phyloP scores from a whole-genome alignment of 1,140 invertebrate species.

The Temnothorax curvispinosus region DNA sequence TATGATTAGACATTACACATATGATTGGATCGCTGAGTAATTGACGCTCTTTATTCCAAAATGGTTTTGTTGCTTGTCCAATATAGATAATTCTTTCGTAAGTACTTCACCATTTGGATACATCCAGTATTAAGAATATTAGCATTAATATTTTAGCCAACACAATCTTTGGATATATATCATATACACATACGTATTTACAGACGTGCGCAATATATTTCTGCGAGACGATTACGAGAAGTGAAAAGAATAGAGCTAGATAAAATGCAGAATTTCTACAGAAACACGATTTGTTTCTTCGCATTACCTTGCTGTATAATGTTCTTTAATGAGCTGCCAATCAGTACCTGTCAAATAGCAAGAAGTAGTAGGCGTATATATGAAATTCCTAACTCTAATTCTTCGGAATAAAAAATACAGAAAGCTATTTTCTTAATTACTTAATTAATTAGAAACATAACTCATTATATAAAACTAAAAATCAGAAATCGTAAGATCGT shows the following conservation, averaged over 20 bases:
- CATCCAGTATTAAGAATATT: background rate
- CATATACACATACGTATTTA: background rate
- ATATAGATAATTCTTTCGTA: background rate
- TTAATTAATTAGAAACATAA: background rate
- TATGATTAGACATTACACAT: background rate
- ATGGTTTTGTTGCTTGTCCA: background rate
- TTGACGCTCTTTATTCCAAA: background rate
- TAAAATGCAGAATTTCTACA: background rate
- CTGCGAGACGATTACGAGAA: background rate
- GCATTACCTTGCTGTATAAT: background rate
- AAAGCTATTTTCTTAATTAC: background rate
- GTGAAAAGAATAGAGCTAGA: background rate
- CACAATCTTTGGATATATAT: background rate
- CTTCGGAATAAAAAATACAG: background rate
- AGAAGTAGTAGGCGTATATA: background rate
- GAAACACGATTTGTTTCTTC: slow-evolving; percentile 1
- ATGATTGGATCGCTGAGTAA: background rate
- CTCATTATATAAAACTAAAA: background rate
- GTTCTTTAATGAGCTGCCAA: slow-evolving; percentile 2
- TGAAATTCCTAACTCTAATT: background rate
- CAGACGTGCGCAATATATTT: background rate
- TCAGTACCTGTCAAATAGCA: background rate
- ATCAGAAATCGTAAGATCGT: background rate
- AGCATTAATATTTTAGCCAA: background rate
- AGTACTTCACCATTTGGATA: background rate